Conservation (phyloP, 2,888 invertebrate genomes). For the Sialis lutaria region DNA sequence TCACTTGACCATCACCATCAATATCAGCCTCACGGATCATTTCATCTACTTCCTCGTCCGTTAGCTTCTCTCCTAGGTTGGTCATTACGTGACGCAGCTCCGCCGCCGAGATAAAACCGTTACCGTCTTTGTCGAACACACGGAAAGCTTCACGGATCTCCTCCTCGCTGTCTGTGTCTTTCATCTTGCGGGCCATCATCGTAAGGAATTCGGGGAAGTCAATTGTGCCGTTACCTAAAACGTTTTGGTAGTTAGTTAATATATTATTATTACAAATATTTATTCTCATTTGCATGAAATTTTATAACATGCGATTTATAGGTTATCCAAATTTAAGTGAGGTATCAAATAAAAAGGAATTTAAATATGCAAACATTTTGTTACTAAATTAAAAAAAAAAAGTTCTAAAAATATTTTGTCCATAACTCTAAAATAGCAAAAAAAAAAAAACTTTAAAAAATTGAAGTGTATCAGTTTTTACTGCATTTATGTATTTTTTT, state of each 20-base stretch:
- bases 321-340: too few species aligned
- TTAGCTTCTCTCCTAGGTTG: constrained; percentile 97
- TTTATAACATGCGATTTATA: too few species aligned
- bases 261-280: too few species aligned
- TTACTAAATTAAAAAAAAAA: too few species aligned
- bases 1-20: constrained; percentile 98
- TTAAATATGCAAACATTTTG: too few species aligned
- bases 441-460: too few species aligned
- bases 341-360: too few species aligned
- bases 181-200: constrained; percentile 99
- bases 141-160: constrained; percentile 98
- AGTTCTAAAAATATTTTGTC: too few species aligned
- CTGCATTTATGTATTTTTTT: too few species aligned
- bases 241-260: background rate
- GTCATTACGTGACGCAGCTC: constrained; percentile 99
- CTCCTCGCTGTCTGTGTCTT: constrained; percentile 98
- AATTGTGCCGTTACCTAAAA: constrained; percentile 93
- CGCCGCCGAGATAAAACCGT: constrained; percentile 96
- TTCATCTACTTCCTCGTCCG: constrained; percentile 98
- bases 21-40: constrained; percentile 99
- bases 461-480: too few species aligned
- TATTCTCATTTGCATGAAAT: too few species aligned
- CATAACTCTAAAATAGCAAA: too few species aligned
- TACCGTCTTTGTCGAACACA: constrained; percentile 98
- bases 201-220: constrained; percentile 99